Base-by-base conservation (phyloP, 2,888 invertebrate species). In the Bugula neritina region DNA sequence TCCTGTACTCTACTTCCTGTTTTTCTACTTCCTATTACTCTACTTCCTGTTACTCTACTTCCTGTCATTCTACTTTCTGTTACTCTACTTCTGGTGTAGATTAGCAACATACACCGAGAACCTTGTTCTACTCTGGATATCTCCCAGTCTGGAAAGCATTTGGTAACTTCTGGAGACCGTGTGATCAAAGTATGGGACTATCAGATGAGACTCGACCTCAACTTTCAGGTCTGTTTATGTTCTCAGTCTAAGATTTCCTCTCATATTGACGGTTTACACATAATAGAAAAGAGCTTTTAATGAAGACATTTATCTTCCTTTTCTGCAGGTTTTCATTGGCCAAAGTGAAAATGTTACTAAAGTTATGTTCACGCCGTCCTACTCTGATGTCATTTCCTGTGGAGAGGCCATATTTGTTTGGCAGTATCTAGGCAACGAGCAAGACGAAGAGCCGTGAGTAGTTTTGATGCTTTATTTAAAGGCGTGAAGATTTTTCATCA, bases 151-250 rank as follows among this genome's bases (percentile, higher is more conserved):
- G 81, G 82, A 1, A 74, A 76, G 34, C 79, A 82, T 75, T 76
- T 83, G 72, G 80, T 79, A n/a, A 83, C 84, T 43, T 80, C 81
- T 70, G 83, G 83, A 3, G 83, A 83, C 77, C 79, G 77, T 72
- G 79, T 80, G 35, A 77, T 84, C 74, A 83, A 83, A 73, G 77
- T 83, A 31, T 84, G 84, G 84, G 82, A 83, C 74, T 83, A 82
- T 72, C 76, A 77, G 74, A 81, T 82, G 80, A 79, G 78, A 63
- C 76, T 82, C 25, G 81, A 82, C 75, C 78, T 82, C 70, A 83
- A 83, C 74, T 83, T 81, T 74, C 83, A 83, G 80, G 83, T 82
- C n/a, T n/a, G n/a, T n/a, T n/a, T n/a, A n/a, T n/a, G n/a, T n/a
- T n/a, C n/a, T n/a, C n/a, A 63, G n/a, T n/a, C n/a, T 27, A 34